Base-by-base conservation (phyloP, 2,888 invertebrate genomes). In the Euplagia quadripunctaria region DNA sequence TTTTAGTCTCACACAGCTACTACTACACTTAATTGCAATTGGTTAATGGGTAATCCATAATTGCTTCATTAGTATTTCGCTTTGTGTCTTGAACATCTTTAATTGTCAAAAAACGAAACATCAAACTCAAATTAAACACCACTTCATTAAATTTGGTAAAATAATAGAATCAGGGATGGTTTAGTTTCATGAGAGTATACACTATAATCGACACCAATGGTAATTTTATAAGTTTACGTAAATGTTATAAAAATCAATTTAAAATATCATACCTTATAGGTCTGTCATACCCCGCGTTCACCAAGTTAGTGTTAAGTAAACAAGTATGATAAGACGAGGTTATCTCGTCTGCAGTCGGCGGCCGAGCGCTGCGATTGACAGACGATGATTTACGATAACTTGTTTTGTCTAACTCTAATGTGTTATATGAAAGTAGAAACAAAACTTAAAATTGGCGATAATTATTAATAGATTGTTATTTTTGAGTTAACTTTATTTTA, bases 301-400 rank as follows among this genome's bases (percentile, higher is more conserved):
- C 66, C 20, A 72, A 72, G 72, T 67, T 72, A 81, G 89, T 86
- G 93, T 94, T 93, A 91, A 92, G 91, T 92, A 90, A 92, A 91
- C 91, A 92, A 86, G 88, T 85, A 75, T 87, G 94, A 94, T 95
- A 95, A 93, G 88, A 78, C 87, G 89, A 90, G 92, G 93, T 93
- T 94, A 94, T 95, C 95, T 90, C 75, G 79, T 77, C 82, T 82
- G 83, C 88, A 91, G 89, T 90, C 87, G 87, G 89, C 85, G 86
- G 82, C 81, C 79, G 79, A 74, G 76, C 82, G 82, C 85, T 75
- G 84, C 86, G 87, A 87, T 89, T 87, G 86, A 81, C 82, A 84
- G 82, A 71, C 85, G 63, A 70, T 51, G 63, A 51, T 49, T 42
- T 12, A 46, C 17, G 42, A 42, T 64, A 8, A 64, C 51, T 68